Evolutionary conservation across 1,140 invertebrate species (phyloP), one percentile per base, ranked within the genome.

Genomic region (Thaumetopoea pityocampa): DNA sequence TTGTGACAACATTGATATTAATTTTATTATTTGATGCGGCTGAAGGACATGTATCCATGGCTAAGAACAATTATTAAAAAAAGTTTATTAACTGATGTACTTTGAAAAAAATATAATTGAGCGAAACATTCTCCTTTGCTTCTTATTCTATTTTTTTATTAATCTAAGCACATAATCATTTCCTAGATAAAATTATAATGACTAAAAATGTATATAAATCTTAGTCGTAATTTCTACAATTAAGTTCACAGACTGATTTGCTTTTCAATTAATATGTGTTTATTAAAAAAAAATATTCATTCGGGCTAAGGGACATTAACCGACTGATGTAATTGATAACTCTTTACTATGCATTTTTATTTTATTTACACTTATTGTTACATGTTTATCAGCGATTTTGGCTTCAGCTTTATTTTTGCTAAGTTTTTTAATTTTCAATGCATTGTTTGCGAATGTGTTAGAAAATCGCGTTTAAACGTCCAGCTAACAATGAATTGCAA

Each of bases 181-280:
- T 19, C 4, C 18, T 19, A 19, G 7, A 19, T 19, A 7, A 32
- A 32, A 30, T 17, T 16, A 32, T 23, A 30, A 40, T 30, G 28
- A 41, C 62, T 64, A 59, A 65, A 67, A 72, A 45, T 71, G 67
- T 78, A 74, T 49, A 78, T 78, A 81, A 33, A 29, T 22, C 52
- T 60, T 72, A 76, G 64, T 65, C 45, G 42, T 77, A 72, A 54
- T 57, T 51, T 57, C 26, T 73, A 65, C 68, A 65, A 52, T 36
- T 80, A 78, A 74, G 66, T 72, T 79, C 73, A 80, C 56, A 68
- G 78, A 82, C 78, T 82, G 78, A 82, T 78, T 79, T 73, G 60
- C 66, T 74, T 72, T n/a, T 70, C 51, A 36, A 69, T 67, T 64
- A 60, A 36, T 36, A 32, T 42, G 48, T 48, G 35, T 42, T 26